Conservation (phyloP, 2,888 invertebrate genomes). For the Mesorhabditis belari region DNA sequence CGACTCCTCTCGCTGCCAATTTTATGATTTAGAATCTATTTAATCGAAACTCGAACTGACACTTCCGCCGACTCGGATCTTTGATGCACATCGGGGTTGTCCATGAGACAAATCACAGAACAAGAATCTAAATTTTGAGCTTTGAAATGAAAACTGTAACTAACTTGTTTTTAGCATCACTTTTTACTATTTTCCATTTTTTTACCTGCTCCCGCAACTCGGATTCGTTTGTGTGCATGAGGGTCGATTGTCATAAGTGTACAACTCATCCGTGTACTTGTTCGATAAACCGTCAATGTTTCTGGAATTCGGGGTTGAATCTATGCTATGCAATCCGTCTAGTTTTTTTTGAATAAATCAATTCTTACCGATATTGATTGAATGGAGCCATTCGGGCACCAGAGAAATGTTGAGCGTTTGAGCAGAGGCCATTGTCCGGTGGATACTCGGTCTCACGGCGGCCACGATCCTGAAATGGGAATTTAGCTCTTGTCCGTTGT, state of each 20-base stretch:
- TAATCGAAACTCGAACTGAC: neutral
- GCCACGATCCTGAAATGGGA: constrained; percentile 9
- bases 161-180: no score
- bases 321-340: neutral
- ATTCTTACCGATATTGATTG: constrained; percentile 15
- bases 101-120: constrained; percentile 35
- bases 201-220: constrained; percentile 20
- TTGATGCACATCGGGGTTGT: constrained; percentile 31
- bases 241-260: constrained; percentile 40
- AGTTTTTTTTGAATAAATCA: no score
- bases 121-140: constrained; percentile 15
- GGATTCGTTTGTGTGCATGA: constrained; percentile 24
- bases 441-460: constrained; percentile 31
- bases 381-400: constrained; percentile 28
- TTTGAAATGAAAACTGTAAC: no score
- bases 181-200: no score
- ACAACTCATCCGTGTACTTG: constrained; percentile 45
- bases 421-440: constrained; percentile 34
- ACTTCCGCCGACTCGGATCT: constrained; percentile 25
- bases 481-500: no score
- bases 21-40: no score
- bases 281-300: constrained; percentile 45
- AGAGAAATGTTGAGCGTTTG: constrained; percentile 36
- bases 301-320: constrained; percentile 3
- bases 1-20: no score